Percentiles rank a stretch among this genome's conserved stretches.
Evolutionary conservation across 1,140 invertebrate genomes (phyloP).

Genomic region (Campoletis sonorensis): DNA sequence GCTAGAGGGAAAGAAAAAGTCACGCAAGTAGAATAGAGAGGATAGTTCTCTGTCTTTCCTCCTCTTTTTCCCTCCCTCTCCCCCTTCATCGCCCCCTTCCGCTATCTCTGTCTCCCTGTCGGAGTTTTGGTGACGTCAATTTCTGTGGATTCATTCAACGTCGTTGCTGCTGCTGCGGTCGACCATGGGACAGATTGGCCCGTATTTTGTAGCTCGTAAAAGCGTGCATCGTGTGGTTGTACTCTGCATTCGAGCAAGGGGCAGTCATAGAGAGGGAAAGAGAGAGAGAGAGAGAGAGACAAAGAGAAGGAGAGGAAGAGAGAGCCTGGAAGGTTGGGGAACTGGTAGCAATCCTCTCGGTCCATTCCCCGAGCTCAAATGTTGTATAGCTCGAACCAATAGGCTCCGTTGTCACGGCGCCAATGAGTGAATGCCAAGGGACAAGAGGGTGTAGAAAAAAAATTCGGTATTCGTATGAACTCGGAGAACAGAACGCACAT

Average conservation of each 20-base stretch:
- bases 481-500: slow-evolving; percentile 46
- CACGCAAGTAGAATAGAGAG: too few species aligned
- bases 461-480: slow-evolving; percentile 36
- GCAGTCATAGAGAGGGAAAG: too few species aligned
- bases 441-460: slow-evolving; percentile 29
- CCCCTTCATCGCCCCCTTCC: slow-evolving; percentile 33
- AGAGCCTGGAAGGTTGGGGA: background rate
- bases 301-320: too few species aligned
- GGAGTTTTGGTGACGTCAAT: slow-evolving; percentile 55
- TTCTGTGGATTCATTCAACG: slow-evolving; percentile 66
- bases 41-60: slow-evolving; percentile 12
- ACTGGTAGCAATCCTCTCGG: background rate
- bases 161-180: slow-evolving; percentile 61
- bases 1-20: too few species aligned
- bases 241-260: slow-evolving; percentile 5
- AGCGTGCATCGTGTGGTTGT: slow-evolving; percentile 56
- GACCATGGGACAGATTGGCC: slow-evolving; percentile 68
- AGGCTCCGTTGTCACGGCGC: slow-evolving; percentile 47
- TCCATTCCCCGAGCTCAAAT: background rate
- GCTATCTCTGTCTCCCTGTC: slow-evolving; percentile 36
- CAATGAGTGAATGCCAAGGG: slow-evolving; percentile 52
- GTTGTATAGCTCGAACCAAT: background rate
- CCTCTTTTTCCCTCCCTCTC: too few species aligned
- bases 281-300: too few species aligned
- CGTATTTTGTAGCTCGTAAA: slow-evolving; percentile 73